Evolutionary conservation across 1,140 invertebrate genomes (phyloP).

Genomic region (Micrasema longulum): DNA sequence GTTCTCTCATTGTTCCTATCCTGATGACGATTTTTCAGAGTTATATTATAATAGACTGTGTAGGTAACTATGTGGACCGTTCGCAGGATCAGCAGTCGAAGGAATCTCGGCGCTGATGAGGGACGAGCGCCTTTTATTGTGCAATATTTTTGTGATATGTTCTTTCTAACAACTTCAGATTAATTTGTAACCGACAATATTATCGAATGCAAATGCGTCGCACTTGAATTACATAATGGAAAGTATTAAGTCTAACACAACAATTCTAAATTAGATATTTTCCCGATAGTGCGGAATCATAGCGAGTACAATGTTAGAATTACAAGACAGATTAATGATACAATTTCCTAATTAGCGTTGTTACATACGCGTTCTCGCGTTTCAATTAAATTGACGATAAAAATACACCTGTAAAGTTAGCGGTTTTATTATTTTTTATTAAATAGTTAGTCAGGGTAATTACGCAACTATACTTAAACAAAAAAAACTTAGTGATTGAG

Average conservation of each 20-base stretch:
- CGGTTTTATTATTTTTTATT: constrained; percentile 45
- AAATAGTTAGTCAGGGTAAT: constrained; percentile 54
- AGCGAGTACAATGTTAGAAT: constrained; percentile 14
- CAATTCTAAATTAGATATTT: constrained; percentile 50
- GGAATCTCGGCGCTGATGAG: neutral
- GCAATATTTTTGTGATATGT: constrained; percentile 40
- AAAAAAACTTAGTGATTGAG: constrained; percentile 35
- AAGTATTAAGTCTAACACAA: constrained; percentile 32
- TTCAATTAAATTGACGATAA: constrained; percentile 18
- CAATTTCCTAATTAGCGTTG: constrained; percentile 12
- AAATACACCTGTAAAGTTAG: constrained; percentile 30
- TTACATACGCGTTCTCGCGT: constrained; percentile 1
- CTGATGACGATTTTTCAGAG: too few relatives aligned
- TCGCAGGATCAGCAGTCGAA: too few relatives aligned
- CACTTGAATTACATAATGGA: constrained; percentile 26
- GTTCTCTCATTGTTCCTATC: neutral
- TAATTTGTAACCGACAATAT: constrained; percentile 13
- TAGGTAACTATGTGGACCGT: too few relatives aligned
- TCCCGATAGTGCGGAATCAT: constrained; percentile 9
- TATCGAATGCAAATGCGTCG: neutral
- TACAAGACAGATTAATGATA: constrained; percentile 14
- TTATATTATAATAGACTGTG: too few relatives aligned
- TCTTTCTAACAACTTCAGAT: constrained; percentile 29
- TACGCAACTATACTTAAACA: constrained; percentile 44
- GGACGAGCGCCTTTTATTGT: constrained; percentile 14